Evolutionary conservation across 2,797 vertebrate genomes (phyloP).

Genomic region (Poeciliopsis turneri): DNA sequence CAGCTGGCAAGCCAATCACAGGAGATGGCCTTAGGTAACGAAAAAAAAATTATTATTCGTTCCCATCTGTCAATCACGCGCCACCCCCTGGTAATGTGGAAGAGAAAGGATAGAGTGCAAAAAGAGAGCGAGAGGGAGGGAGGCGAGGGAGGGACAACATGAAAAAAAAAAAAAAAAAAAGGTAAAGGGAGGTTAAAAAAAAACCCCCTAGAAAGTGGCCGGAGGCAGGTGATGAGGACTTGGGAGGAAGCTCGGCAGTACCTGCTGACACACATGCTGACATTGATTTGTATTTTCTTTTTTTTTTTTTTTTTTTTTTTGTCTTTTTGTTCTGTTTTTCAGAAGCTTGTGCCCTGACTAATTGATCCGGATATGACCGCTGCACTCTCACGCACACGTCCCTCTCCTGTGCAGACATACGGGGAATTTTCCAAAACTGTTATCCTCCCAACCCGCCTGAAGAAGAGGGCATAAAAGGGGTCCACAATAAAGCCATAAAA

Average conservation of each 20-base stretch:
- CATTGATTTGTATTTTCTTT: slow-evolving; percentile 14
- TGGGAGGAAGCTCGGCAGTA: slow-evolving; percentile 12
- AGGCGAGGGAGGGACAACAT: slow-evolving; percentile 59
- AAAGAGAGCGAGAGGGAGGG: slow-evolving; percentile 61
- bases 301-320: background rate
- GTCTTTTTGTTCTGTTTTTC: slow-evolving; percentile 16
- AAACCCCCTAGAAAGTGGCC: slow-evolving; percentile 29
- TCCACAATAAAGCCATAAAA: slow-evolving; percentile 85
- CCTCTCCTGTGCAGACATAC: slow-evolving; percentile 51
- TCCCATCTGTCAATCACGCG: slow-evolving; percentile 89
- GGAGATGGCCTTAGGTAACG: slow-evolving; percentile 87
- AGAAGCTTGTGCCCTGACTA: slow-evolving; percentile 64
- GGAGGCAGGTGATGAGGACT: slow-evolving; percentile 45
- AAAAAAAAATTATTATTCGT: slow-evolving; percentile 87
- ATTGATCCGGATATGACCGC: slow-evolving; percentile 69
- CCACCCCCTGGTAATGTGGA: slow-evolving; percentile 86
- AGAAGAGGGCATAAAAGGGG: slow-evolving; percentile 73
- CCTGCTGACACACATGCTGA: slow-evolving; percentile 30
- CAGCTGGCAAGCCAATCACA: slow-evolving; percentile 88
- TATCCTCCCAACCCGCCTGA: slow-evolving; percentile 68
- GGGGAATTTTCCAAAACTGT: slow-evolving; percentile 79
- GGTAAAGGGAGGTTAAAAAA: slow-evolving; percentile 64
- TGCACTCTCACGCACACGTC: slow-evolving; percentile 35
- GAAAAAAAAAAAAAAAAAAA: slow-evolving; percentile 45
- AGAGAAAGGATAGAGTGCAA: slow-evolving; percentile 78